Conservation (phyloP, 2,888 invertebrate species). For the Pyralis farinalis region DNA sequence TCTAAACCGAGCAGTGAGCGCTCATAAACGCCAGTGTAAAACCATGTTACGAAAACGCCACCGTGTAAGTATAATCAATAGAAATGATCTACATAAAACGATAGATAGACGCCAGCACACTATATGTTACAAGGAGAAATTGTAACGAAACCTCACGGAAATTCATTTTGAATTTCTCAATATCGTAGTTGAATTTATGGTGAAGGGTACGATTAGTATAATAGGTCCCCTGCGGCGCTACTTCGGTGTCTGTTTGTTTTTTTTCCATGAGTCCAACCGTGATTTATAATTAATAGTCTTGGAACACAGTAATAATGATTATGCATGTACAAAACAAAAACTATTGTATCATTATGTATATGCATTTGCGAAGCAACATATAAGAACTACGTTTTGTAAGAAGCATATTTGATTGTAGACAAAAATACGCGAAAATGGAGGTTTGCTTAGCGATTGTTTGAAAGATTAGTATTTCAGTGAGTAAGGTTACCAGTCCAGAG, state of each 20-base stretch:
- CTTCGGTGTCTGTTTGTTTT: neutral
- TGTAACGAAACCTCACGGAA: slow-evolving; percentile 23
- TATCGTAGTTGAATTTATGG: neutral
- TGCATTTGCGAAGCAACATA: no score
- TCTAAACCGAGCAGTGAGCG: neutral
- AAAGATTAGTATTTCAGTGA: no score
- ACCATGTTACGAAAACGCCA: slow-evolving; percentile 21
- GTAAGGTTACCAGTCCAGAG: no score
- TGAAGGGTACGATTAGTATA: neutral
- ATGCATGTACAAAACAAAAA: no score
- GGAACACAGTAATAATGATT: no score
- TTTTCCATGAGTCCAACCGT: no score
- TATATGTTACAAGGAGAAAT: slow-evolving; percentile 33
- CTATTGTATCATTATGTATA: no score
- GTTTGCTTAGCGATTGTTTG: no score
- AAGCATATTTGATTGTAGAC: no score
- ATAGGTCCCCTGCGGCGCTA: neutral
- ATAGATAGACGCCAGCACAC: slow-evolving; percentile 1
- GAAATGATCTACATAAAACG: slow-evolving; percentile 23
- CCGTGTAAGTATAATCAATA: slow-evolving; percentile 25
- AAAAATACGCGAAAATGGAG: no score
- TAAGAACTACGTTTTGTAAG: no score
- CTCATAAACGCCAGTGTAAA: neutral
- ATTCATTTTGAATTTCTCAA: slow-evolving; percentile 15
- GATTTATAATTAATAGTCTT: no score